phyloP scores from a whole-genome alignment of 2,797 vertebrate genomes.

The Arremon aurantiirostris region DNA sequence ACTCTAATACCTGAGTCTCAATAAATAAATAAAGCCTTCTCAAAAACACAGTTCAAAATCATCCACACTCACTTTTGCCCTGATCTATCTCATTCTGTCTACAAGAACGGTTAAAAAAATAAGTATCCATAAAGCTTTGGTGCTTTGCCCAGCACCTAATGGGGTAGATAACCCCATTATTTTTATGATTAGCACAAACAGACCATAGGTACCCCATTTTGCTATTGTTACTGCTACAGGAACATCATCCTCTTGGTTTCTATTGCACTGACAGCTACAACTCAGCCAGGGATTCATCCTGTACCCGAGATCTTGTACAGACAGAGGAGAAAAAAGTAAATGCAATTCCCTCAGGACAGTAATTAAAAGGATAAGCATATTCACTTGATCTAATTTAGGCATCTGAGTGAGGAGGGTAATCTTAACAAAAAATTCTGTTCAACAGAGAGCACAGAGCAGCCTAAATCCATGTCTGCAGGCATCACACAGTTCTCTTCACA shows the following conservation, averaged over 20 bases:
- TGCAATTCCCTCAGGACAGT: neutral
- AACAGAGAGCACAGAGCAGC: neutral
- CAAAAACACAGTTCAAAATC: neutral
- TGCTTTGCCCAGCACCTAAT: too few species aligned
- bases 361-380: neutral
- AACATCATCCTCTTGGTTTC: neutral
- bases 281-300: neutral
- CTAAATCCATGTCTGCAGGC: neutral
- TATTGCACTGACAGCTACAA: neutral
- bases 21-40: neutral
- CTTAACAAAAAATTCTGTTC: neutral
- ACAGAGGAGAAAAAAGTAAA: neutral
- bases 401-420: neutral
- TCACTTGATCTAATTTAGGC: constrained; percentile 1
- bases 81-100: neutral
- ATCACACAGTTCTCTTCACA: neutral
- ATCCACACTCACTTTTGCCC: neutral
- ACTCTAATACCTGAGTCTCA: neutral
- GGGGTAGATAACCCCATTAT: neutral
- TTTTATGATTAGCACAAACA: neutral
- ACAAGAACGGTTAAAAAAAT: neutral
- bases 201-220: neutral
- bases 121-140: neutral
- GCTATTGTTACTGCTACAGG: neutral
- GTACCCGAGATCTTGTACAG: neutral